Conservation (phyloP, 2,888 invertebrate species). For the Schizaphis graminum region DNA sequence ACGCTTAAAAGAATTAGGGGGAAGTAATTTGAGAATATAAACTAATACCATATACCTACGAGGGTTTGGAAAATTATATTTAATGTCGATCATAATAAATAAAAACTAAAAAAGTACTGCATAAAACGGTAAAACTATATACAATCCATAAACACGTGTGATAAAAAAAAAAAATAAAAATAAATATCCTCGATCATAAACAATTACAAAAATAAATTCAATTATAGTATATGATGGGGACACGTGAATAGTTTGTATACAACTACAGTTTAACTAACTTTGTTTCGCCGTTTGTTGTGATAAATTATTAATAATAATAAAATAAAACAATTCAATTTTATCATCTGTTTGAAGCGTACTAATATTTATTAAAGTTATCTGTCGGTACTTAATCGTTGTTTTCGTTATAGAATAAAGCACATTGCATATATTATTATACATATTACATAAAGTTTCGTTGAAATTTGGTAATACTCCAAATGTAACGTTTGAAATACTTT, state of each 20-base stretch:
- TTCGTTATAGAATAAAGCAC: background rate
- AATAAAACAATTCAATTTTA: conserved; percentile 16
- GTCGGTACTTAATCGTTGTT: conserved; percentile 18
- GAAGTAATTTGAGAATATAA: conserved; percentile 13
- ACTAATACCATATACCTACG: conserved; percentile 13
- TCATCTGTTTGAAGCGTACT: background rate
- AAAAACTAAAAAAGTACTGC: background rate
- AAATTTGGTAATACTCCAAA: conserved; percentile 36
- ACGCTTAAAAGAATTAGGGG: background rate
- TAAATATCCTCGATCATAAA: background rate
- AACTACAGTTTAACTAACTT: background rate
- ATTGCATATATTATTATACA: background rate
- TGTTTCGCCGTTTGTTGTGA: background rate
- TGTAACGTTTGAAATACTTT: background rate
- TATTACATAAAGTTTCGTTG: conserved; percentile 10
- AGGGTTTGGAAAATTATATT: conserved; percentile 2
- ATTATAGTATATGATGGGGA: background rate
- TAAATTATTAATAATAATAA: background rate
- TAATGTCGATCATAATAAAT: background rate
- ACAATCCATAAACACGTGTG: background rate
- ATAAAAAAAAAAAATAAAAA: background rate
- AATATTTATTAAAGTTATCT: conserved; percentile 29
- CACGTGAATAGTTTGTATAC: background rate
- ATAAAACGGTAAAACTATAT: background rate
- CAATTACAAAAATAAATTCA: background rate